phyloP scores from a whole-genome alignment of 2,888 invertebrate species.

The Cancer borealis region DNA sequence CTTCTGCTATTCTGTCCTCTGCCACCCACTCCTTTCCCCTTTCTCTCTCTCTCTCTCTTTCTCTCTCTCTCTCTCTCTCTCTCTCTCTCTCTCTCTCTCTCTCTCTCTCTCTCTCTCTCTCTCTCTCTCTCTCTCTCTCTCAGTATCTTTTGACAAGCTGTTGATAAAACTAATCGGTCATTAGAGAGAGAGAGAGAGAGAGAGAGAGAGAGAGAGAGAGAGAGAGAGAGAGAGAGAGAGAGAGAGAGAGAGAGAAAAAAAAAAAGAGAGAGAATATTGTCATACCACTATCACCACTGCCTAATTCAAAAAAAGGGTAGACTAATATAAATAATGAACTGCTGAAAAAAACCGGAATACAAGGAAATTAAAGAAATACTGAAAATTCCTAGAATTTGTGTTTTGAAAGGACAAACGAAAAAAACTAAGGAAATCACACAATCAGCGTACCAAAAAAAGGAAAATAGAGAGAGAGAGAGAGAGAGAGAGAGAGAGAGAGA shows the following conservation, averaged over 20 bases:
- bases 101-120: slow-evolving; percentile 10
- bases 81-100: slow-evolving; percentile 33
- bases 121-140: slow-evolving; percentile 1
- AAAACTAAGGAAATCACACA: too few relatives aligned
- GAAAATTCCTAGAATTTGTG: too few relatives aligned
- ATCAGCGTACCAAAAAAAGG: too few relatives aligned
- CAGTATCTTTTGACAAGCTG: background rate
- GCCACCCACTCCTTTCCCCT: background rate
- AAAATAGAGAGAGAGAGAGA: background rate
- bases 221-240: slow-evolving; percentile 11
- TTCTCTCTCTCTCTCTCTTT: slow-evolving; percentile 41
- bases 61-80: slow-evolving; percentile 34
- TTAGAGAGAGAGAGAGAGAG: background rate
- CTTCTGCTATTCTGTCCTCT: slow-evolving; percentile 26
- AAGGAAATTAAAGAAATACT: too few relatives aligned
- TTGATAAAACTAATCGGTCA: background rate
- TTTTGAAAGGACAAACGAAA: too few relatives aligned
- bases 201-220: slow-evolving; percentile 17
- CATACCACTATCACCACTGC: too few relatives aligned
- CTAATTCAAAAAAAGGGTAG: too few relatives aligned
- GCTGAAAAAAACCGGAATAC: too few relatives aligned
- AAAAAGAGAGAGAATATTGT: background rate
- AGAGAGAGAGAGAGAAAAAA: background rate
- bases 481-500: slow-evolving; percentile 38
- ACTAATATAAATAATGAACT: too few relatives aligned